Evolutionary conservation across 2,797 vertebrate genomes (phyloP).

Genomic region (Nannoperca australis): DNA sequence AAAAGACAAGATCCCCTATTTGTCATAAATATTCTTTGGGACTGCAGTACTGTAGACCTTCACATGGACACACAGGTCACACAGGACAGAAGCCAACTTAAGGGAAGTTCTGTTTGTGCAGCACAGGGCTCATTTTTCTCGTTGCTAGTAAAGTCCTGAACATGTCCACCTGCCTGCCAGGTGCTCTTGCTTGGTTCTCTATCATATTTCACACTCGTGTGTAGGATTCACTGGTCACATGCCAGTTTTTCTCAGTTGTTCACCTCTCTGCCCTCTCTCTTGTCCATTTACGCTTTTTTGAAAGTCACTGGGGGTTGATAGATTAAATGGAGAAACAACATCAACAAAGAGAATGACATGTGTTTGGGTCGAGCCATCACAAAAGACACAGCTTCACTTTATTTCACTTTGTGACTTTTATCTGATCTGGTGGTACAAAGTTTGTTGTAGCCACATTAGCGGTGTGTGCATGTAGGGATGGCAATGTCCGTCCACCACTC

Average conservation of each 20-base stretch:
- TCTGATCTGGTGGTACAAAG: neutral
- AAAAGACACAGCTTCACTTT: neutral
- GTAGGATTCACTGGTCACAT: conserved; percentile 55
- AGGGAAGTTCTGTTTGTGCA: conserved; percentile 57
- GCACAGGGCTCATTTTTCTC: conserved; percentile 69
- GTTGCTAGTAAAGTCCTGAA: conserved; percentile 68
- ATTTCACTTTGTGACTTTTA: neutral
- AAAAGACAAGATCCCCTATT: neutral
- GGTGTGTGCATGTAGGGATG: neutral
- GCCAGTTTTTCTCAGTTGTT: conserved; percentile 41
- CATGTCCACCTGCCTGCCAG: conserved; percentile 58
- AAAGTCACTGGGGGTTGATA: conserved; percentile 40
- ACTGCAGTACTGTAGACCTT: conserved; percentile 1
- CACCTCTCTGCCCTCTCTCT: conserved; percentile 48
- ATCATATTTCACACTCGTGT: conserved; percentile 73
- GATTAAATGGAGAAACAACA: neutral
- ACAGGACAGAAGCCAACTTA: conserved; percentile 33
- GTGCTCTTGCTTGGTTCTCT: conserved; percentile 56
- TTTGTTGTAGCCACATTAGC: neutral
- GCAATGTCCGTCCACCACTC: neutral
- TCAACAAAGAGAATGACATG: neutral
- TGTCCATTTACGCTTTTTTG: conserved; percentile 32
- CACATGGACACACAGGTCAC: neutral
- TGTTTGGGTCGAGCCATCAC: neutral
- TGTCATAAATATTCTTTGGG: neutral